Percentiles rank a stretch among this genome's conserved stretches.
Evolutionary conservation across 1,140 invertebrate species (phyloP).

Genomic region (Palaemon carinicauda): DNA sequence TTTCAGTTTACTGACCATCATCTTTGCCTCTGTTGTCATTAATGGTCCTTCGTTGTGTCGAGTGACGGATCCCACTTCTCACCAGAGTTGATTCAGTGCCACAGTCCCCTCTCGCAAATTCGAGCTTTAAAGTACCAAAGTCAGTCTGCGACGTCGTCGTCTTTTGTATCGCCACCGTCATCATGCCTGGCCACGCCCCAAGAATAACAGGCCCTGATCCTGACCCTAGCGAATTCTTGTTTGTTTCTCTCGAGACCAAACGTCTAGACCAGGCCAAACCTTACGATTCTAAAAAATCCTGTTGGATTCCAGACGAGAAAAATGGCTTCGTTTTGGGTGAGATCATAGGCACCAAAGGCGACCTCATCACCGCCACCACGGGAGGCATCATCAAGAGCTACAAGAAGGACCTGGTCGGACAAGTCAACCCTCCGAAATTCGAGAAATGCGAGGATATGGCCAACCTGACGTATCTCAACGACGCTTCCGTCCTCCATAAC

Average conservation of each 20-base stretch:
- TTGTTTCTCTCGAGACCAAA: slow-evolving; percentile 10
- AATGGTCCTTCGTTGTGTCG: too few species aligned
- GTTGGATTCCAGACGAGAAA: slow-evolving; percentile 15
- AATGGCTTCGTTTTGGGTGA: slow-evolving; percentile 7
- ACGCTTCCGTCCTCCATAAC: slow-evolving; percentile 98
- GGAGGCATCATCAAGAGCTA: slow-evolving; percentile 74
- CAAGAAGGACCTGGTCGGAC: slow-evolving; percentile 96
- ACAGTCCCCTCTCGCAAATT: too few species aligned
- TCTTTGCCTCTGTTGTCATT: too few species aligned
- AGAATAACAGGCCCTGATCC: background rate
- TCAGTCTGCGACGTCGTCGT: too few species aligned
- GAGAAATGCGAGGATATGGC: slow-evolving; percentile 36
- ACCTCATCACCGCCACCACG: background rate
- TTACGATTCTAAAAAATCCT: slow-evolving; percentile 18
- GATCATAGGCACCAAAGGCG: slow-evolving; percentile 13
- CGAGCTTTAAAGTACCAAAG: too few species aligned
- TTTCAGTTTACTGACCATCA: too few species aligned
- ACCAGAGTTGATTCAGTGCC: too few species aligned
- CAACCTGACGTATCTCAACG: slow-evolving; percentile 85
- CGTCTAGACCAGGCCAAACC: background rate
- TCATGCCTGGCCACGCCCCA: slow-evolving; percentile 5
- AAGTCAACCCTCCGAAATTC: slow-evolving; percentile 99
- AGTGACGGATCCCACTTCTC: too few species aligned
- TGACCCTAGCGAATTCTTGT: slow-evolving; percentile 24
- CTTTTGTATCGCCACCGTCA: background rate